Conservation (phyloP, 2,113 vertebrate genomes). For the Manacus vitellinus region DNA sequence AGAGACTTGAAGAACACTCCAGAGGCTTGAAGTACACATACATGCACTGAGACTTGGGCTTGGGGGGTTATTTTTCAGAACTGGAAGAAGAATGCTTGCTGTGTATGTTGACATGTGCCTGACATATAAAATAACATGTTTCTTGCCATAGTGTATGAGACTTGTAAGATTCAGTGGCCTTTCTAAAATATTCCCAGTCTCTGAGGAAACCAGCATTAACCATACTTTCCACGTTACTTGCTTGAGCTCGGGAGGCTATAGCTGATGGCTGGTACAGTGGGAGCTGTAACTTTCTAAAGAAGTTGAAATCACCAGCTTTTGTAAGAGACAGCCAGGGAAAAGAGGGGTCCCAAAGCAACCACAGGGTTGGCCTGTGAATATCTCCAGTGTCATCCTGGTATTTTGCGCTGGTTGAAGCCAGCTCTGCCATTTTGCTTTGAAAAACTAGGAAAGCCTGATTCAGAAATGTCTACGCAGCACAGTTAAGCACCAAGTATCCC, state of each 20-base stretch:
- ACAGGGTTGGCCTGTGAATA: neutral
- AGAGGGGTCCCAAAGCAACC: neutral
- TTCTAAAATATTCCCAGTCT: neutral
- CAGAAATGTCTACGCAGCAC: neutral
- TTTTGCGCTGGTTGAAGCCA: neutral
- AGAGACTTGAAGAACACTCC: neutral
- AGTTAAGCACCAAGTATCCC: neutral
- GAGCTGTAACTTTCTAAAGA: neutral
- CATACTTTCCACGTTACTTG: neutral
- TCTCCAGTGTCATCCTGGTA: neutral
- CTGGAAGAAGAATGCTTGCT: neutral
- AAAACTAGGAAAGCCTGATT: neutral
- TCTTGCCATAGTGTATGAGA: rapidly evolving
- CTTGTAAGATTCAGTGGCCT: neutral
- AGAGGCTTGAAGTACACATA: neutral
- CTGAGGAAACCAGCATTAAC: neutral
- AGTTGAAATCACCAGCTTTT: neutral
- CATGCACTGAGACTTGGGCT: neutral
- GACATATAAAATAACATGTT: neutral
- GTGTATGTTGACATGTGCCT: neutral
- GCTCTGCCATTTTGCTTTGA: neutral
- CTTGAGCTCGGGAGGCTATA: neutral
- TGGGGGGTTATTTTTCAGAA: neutral
- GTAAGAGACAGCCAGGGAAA: neutral
- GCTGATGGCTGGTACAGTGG: neutral